Conservation (phyloP, 2,888 invertebrate species). For the Ephialtes manifestator region DNA sequence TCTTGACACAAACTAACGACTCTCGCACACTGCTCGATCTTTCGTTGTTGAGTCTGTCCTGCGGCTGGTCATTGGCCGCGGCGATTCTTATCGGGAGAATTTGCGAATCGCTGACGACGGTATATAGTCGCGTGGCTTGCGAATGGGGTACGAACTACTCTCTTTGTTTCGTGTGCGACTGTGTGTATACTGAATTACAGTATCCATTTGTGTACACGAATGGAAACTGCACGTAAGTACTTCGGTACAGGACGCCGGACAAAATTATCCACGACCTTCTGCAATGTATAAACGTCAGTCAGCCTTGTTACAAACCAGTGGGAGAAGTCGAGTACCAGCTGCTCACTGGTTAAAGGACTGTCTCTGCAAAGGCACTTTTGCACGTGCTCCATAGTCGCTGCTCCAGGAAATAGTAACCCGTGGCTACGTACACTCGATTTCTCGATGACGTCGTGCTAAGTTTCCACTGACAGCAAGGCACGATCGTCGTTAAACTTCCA, state of each 20-base stretch:
- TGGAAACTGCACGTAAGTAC: not conserved
- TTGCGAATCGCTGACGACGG: constrained; percentile 30
- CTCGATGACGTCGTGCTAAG: not conserved
- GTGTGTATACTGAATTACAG: not conserved
- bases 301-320: constrained; percentile 23
- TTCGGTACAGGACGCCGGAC: constrained; percentile 1
- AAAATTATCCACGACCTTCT: constrained; percentile 52
- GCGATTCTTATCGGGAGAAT: constrained; percentile 36
- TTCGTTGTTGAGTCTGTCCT: not conserved
- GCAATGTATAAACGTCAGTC: constrained; percentile 35
- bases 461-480: not conserved
- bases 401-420: not conserved
- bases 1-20: constrained; percentile 10
- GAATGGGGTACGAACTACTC: constrained; percentile 13
- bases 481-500: not conserved
- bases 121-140: constrained; percentile 25
- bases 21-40: not conserved
- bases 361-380: constrained; percentile 34
- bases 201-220: no score
- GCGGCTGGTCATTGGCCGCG: constrained; percentile 23
- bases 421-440: not conserved
- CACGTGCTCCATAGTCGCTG: constrained; percentile 20
- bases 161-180: constrained; percentile 23
- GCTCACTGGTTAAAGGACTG: constrained; percentile 24
- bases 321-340: constrained; percentile 42